phyloP scores from a whole-genome alignment of 2,888 invertebrate species.

The Rhagium mordax region DNA sequence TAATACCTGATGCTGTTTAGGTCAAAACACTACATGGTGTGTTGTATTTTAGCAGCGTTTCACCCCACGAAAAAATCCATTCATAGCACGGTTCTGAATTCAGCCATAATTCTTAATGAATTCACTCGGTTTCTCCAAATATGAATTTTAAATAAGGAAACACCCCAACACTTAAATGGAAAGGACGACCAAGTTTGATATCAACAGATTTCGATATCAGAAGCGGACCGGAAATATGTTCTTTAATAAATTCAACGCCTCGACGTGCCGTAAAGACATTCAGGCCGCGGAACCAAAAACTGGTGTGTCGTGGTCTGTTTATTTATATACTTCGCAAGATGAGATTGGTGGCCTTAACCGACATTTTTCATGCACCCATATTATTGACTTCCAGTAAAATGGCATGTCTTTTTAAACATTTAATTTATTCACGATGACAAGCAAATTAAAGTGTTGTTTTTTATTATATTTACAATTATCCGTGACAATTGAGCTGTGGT shows the following conservation, averaged over 20 bases:
- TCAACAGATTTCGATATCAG: background rate
- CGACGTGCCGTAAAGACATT: background rate
- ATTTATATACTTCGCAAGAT: background rate
- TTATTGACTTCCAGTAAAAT: background rate
- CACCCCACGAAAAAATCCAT: too few species aligned
- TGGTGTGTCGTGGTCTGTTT: background rate
- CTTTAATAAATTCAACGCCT: background rate
- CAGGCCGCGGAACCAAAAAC: background rate
- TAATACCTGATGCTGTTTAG: too few species aligned
- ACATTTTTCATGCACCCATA: background rate
- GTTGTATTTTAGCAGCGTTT: too few species aligned
- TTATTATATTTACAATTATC: too few species aligned
- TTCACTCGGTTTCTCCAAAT: too few species aligned
- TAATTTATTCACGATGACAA: background rate
- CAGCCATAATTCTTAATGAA: too few species aligned
- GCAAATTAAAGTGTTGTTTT: too few species aligned
- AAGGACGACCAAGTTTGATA: background rate
- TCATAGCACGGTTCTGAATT: too few species aligned
- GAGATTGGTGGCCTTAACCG: background rate
- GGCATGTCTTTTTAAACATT: background rate
- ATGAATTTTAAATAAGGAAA: background rate
- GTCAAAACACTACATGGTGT: too few species aligned
- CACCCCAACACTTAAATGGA: background rate
- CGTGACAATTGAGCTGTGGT: too few species aligned
- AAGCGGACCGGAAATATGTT: background rate